A percentile compares a stretch with the other conserved stretches of the same genome.
Conservation (phyloP, 2,888 invertebrate genomes). For the Carpatolechia fugitivella region DNA sequence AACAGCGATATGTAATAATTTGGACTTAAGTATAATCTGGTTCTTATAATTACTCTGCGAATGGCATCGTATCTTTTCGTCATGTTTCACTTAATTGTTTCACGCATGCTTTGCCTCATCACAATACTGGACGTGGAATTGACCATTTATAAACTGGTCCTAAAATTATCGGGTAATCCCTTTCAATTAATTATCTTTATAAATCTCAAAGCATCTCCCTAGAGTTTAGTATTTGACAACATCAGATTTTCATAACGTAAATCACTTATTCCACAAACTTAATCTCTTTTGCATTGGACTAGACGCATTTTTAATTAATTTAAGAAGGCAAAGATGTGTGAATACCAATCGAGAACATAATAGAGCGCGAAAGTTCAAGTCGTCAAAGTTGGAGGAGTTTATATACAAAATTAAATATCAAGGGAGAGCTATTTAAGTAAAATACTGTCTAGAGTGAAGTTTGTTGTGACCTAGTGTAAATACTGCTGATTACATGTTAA, state of each 20-base stretch:
- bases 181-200: conserved; percentile 39
- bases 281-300: conserved; percentile 78
- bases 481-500: conserved; percentile 59
- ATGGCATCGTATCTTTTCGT: conserved; percentile 40
- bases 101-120: conserved; percentile 73
- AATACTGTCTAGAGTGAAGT: conserved; percentile 64
- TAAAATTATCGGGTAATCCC: conserved; percentile 48
- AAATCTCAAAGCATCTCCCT: conserved; percentile 46
- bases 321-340: conserved; percentile 76
- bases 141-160: conserved; percentile 73
- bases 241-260: conserved; percentile 45
- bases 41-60: conserved; percentile 32
- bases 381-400: conserved; percentile 47
- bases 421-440: conserved; percentile 60
- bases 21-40: conserved; percentile 17
- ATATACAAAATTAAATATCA: conserved; percentile 61
- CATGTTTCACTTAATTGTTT: conserved; percentile 60
- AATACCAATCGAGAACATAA: conserved; percentile 64
- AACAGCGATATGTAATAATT: conserved; percentile 42
- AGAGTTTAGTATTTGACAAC: conserved; percentile 47
- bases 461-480: conserved; percentile 63
- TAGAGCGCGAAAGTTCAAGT: conserved; percentile 45
- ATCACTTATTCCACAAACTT: conserved; percentile 69
- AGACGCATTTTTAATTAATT: conserved; percentile 74
- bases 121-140: conserved; percentile 73